These are phyloP conservation scores for Boleophthalmus pectinirostris DNA, from an alignment of 2,113 vertebrate genomes.

Conservation along the genomic window DNA sequence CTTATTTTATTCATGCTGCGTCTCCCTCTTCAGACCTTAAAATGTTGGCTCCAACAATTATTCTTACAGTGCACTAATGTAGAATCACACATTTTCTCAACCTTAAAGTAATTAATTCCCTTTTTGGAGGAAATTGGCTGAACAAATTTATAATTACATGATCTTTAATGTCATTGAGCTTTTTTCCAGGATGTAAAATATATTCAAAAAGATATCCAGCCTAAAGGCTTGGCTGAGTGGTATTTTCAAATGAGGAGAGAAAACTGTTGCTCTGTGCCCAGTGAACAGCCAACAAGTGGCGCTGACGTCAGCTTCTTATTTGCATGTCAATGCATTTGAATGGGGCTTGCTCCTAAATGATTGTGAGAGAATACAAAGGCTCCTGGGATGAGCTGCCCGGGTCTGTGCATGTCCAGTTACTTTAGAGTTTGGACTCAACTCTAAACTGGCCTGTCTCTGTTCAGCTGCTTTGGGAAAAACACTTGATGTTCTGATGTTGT, in stretches of 20 bases:
- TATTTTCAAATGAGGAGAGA: conserved; percentile 7
- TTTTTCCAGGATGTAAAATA: not conserved
- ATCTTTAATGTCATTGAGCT: too few relatives aligned
- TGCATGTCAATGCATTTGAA: conserved; percentile 50
- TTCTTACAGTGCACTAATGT: too few relatives aligned
- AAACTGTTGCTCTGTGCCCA: conserved; percentile 29
- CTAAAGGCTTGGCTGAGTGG: not conserved
- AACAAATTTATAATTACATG: too few relatives aligned
- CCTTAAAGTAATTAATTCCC: too few relatives aligned
- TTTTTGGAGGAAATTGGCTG: too few relatives aligned
- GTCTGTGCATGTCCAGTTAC: not conserved
- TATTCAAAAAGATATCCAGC: not conserved
- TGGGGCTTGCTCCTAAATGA: not conserved
- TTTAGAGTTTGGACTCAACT: not conserved
- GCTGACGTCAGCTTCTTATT: conserved; percentile 34
- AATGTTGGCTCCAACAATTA: too few relatives aligned
- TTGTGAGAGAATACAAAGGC: not conserved
- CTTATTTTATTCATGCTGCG: too few relatives aligned
- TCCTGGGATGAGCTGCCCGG: not conserved
- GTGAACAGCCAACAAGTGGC: conserved; percentile 2
- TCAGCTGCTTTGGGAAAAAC: not conserved
- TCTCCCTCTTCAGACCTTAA: too few relatives aligned
- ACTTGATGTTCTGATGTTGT: not conserved
- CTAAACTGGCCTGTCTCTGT: not conserved
- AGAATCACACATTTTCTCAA: too few relatives aligned